Evolutionary conservation across 2,888 invertebrate genomes (phyloP).

Genomic region (Leptopterna dolabrata): DNA sequence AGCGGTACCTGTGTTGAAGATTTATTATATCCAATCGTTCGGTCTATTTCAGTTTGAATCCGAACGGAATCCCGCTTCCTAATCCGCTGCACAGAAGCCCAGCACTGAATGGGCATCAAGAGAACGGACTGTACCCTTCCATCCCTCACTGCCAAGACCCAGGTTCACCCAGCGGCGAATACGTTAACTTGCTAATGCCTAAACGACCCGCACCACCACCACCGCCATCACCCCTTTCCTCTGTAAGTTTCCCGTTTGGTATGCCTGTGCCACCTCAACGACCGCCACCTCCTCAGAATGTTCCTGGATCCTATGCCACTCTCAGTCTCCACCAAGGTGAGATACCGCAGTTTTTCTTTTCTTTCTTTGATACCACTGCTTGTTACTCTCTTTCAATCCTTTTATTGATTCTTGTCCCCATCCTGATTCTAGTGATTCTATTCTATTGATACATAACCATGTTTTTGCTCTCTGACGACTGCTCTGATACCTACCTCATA

Average conservation of each 20-base stretch:
- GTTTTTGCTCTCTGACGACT: too few relatives aligned
- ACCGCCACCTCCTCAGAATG: slow-evolving; percentile 50
- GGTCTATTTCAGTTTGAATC: slow-evolving; percentile 58
- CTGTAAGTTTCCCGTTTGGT: slow-evolving; percentile 57
- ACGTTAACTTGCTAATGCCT: slow-evolving; percentile 72
- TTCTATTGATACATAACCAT: too few relatives aligned
- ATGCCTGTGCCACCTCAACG: slow-evolving; percentile 60
- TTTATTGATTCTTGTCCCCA: too few relatives aligned
- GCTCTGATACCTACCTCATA: too few relatives aligned
- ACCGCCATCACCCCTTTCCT: slow-evolving; percentile 61
- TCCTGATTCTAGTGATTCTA: too few relatives aligned
- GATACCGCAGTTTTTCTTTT: too few relatives aligned
- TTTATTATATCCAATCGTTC: too few relatives aligned
- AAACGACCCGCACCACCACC: slow-evolving; percentile 62
- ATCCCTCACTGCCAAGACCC: slow-evolving; percentile 11
- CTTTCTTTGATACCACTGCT: too few relatives aligned
- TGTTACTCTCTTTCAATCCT: too few relatives aligned
- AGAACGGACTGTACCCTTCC: slow-evolving; percentile 48
- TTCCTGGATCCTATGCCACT: slow-evolving; percentile 53
- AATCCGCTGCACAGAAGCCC: slow-evolving; percentile 2
- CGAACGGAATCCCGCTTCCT: slow-evolving; percentile 55
- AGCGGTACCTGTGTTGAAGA: too few relatives aligned
- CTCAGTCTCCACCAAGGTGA: slow-evolving; percentile 55
- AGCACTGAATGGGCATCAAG: slow-evolving; percentile 46
- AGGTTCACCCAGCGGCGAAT: slow-evolving; percentile 71